Percentiles rank a stretch among this genome's conserved stretches.
Evolutionary conservation across 2,797 vertebrate genomes (phyloP).

Genomic region (Lutjanus campechanus): DNA sequence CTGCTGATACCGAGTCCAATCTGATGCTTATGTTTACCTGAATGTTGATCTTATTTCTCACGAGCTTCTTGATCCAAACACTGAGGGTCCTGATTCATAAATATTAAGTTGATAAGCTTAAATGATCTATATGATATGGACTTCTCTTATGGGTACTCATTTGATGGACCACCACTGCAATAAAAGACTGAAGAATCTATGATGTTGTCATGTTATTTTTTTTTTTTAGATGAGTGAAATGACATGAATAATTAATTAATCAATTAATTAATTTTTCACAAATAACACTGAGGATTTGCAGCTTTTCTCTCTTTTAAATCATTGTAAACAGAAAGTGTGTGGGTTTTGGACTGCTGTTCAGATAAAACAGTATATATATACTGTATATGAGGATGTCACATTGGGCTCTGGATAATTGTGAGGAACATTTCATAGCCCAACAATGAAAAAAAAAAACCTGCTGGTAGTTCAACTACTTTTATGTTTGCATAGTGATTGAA

Average conservation of each 20-base stretch:
- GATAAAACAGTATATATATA: neutral
- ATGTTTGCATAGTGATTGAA: too few relatives aligned
- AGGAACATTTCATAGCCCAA: neutral
- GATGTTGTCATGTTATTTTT: neutral
- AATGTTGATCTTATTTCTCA: neutral
- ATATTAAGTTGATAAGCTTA: neutral
- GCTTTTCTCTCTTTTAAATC: neutral
- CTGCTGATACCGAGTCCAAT: neutral
- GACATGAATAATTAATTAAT: neutral
- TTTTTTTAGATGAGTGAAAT: neutral
- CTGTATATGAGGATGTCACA: neutral
- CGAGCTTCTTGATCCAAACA: neutral
- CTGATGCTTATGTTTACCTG: neutral
- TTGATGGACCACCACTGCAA: too few relatives aligned
- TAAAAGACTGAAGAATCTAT: neutral
- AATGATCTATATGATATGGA: neutral
- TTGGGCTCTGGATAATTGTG: too few relatives aligned
- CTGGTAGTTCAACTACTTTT: too few relatives aligned
- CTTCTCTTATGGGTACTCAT: neutral
- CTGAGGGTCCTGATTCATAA: neutral
- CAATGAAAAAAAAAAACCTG: too few relatives aligned
- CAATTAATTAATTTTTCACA: neutral
- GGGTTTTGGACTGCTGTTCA: too few relatives aligned
- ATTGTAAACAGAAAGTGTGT: neutral
- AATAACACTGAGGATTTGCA: too few relatives aligned